Conservation (phyloP, 2,888 invertebrate genomes). For the Aplocera efformata region DNA sequence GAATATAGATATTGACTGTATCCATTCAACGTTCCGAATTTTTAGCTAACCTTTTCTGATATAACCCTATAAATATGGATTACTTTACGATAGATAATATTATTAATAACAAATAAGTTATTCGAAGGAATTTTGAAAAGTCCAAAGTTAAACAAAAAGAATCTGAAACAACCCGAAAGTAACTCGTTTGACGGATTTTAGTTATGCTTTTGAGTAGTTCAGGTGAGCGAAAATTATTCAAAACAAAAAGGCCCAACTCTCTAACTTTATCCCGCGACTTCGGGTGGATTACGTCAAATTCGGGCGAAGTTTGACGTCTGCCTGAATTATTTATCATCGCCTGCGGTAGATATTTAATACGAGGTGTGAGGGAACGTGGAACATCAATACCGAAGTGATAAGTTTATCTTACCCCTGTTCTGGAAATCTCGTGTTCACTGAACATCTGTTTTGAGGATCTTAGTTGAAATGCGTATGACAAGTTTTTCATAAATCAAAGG, state of each 20-base stretch:
- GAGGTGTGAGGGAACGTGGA: not conserved
- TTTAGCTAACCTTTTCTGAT: too few species aligned
- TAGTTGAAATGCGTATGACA: too few species aligned
- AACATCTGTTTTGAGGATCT: too few species aligned
- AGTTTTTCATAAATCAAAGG: too few species aligned
- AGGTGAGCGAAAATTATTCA: slow-evolving; percentile 19
- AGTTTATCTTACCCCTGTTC: too few species aligned
- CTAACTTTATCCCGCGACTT: slow-evolving; percentile 23
- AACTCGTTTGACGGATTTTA: slow-evolving; percentile 23
- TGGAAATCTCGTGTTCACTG: too few species aligned
- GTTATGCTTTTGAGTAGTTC: slow-evolving; percentile 18
- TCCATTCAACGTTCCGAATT: too few species aligned
- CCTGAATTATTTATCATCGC: slow-evolving; percentile 29
- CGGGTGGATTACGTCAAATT: slow-evolving; percentile 26
- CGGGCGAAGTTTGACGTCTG: slow-evolving; percentile 22
- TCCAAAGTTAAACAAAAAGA: slow-evolving; percentile 7
- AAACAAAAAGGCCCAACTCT: slow-evolving; percentile 25
- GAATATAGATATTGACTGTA: too few species aligned
- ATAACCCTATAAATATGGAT: too few species aligned
- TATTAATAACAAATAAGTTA: too few species aligned
- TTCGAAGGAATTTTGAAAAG: too few species aligned
- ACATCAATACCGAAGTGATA: slow-evolving; percentile 2
- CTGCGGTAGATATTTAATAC: slow-evolving; percentile 12
- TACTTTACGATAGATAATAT: too few species aligned
- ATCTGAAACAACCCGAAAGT: slow-evolving; percentile 13